phyloP scores from a whole-genome alignment of 2,888 invertebrate genomes.

The Cremastobaeus sp. region DNA sequence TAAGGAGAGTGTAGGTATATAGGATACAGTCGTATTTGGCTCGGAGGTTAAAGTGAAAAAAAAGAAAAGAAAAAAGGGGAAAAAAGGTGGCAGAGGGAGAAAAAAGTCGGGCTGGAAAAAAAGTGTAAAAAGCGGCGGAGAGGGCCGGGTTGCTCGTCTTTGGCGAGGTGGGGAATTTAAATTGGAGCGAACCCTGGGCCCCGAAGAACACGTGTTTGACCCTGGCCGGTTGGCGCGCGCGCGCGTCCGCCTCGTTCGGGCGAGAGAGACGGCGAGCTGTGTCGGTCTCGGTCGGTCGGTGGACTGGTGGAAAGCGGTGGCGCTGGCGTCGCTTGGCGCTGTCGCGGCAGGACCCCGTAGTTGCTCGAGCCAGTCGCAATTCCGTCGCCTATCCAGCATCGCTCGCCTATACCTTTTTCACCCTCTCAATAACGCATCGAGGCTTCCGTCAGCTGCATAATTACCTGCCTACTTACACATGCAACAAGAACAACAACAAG shows the following conservation, averaged over 20 bases:
- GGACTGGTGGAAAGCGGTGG: conserved; percentile 80
- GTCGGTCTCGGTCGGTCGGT: conserved; percentile 68
- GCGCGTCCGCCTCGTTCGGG: conserved; percentile 14
- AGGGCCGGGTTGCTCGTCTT: conserved; percentile 13
- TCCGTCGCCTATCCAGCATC: conserved; percentile 77
- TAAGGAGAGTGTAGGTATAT: too few species aligned
- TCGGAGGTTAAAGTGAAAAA: too few species aligned
- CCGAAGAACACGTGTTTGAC: conserved; percentile 53
- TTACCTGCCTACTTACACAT: conserved; percentile 77
- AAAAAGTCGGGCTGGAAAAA: conserved; percentile 4
- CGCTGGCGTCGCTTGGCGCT: conserved; percentile 81
- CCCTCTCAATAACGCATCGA: conserved; percentile 74
- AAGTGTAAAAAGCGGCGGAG: conserved; percentile 4
- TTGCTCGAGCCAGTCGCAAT: conserved; percentile 75
- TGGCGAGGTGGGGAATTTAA: conserved; percentile 36
- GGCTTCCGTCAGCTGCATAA: conserved; percentile 72
- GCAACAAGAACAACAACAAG: conserved; percentile 35
- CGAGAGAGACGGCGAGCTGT: conserved; percentile 22
- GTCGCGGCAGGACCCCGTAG: conserved; percentile 83
- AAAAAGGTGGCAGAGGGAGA: conserved; percentile 2
- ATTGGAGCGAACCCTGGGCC: conserved; percentile 52
- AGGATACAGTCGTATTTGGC: too few species aligned
- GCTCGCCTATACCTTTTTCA: conserved; percentile 79
- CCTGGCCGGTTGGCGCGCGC: conserved; percentile 38
- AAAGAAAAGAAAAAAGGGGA: too few species aligned